phyloP scores from a whole-genome alignment of 2,888 invertebrate genomes.

The Megalurothrips usitatus region DNA sequence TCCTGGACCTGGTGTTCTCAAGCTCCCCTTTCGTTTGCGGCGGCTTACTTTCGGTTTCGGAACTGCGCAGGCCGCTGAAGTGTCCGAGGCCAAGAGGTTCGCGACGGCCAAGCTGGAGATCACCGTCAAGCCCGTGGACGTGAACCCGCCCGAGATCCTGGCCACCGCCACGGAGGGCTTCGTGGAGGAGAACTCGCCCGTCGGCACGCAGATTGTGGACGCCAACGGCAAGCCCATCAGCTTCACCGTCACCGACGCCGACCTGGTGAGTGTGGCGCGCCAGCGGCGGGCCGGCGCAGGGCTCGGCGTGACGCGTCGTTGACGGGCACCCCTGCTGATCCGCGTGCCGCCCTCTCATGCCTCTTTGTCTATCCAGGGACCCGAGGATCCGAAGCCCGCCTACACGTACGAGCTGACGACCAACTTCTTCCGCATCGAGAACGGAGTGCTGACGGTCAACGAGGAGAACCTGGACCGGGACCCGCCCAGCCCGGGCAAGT shows the following conservation, averaged over 20 bases:
- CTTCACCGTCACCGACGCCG: slow-evolving; percentile 75
- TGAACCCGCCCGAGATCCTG: slow-evolving; percentile 73
- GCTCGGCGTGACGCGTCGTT: too few species aligned
- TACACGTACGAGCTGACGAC: slow-evolving; percentile 83
- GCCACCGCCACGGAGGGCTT: slow-evolving; percentile 68
- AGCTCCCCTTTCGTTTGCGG: not conserved
- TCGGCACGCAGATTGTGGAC: slow-evolving; percentile 76
- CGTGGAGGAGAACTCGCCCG: slow-evolving; percentile 79
- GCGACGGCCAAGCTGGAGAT: slow-evolving; percentile 78
- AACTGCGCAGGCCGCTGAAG: slow-evolving; percentile 67
- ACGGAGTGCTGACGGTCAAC: slow-evolving; percentile 70
- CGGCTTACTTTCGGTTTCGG: slow-evolving; percentile 21
- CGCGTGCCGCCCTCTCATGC: not conserved
- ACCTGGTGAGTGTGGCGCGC: slow-evolving; percentile 63
- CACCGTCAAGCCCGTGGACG: slow-evolving; percentile 79
- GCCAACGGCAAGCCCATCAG: slow-evolving; percentile 60
- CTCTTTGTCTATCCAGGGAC: slow-evolving; percentile 52
- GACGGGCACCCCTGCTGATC: not conserved
- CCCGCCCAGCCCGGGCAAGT: slow-evolving; percentile 76
- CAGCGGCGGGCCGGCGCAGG: not conserved
- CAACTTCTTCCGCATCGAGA: slow-evolving; percentile 72
- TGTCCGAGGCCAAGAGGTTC: slow-evolving; percentile 69
- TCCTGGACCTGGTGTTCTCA: not conserved
- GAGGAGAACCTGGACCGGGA: slow-evolving; percentile 81
- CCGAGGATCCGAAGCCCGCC: slow-evolving; percentile 70